phyloP scores from a whole-genome alignment of 1,140 invertebrate species.

The Drosophila nikananu region DNA sequence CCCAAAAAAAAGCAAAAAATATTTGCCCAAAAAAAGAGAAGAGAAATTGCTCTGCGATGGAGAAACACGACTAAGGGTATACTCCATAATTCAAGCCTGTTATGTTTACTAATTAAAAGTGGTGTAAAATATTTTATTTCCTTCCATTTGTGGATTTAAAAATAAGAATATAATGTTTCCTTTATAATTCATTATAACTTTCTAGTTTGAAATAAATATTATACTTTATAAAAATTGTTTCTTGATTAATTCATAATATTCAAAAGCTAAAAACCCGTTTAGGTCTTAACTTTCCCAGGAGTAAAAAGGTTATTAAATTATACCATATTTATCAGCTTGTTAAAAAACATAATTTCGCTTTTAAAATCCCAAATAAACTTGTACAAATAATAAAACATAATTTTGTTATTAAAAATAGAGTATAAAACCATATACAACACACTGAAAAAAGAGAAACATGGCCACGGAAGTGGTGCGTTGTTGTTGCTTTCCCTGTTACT shows the following conservation, averaged over 20 bases:
- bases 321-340: background rate
- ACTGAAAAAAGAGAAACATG: constrained; percentile 61
- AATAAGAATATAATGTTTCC: background rate
- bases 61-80: background rate
- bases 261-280: no score
- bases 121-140: background rate
- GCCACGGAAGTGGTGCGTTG: constrained; percentile 69
- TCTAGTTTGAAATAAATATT: background rate
- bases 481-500: constrained; percentile 28
- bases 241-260: background rate
- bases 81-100: background rate
- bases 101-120: background rate
- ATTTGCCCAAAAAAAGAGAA: constrained; percentile 31
- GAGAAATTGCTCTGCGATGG: background rate
- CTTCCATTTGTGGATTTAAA: background rate
- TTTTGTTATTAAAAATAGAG: background rate
- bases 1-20: constrained; percentile 19
- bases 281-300: no score
- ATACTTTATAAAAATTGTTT: background rate
- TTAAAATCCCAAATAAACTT: no score
- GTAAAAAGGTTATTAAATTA: background rate
- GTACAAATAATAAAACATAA: no score
- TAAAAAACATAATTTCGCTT: background rate
- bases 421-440: constrained; percentile 14
- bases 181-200: background rate